Percentiles rank a stretch among this genome's conserved stretches.
Conservation (phyloP, 1,140 invertebrate species). For the Danaus melanippus region DNA sequence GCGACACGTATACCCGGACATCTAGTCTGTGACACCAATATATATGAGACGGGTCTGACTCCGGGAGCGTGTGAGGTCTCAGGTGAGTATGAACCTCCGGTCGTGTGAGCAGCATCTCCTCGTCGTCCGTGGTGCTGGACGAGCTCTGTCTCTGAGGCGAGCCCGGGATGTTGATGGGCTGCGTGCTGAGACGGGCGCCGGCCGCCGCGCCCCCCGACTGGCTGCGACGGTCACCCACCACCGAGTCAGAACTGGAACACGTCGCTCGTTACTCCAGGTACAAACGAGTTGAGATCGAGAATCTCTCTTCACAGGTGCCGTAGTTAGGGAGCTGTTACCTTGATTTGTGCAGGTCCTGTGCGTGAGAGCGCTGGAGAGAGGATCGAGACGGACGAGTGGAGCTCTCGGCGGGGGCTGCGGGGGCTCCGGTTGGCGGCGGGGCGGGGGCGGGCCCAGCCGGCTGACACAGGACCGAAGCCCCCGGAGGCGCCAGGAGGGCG, state of each 20-base stretch:
- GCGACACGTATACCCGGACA: too few species aligned
- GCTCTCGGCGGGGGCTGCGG: slow-evolving; percentile 31
- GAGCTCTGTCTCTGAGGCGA: slow-evolving; percentile 75
- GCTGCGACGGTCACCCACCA: slow-evolving; percentile 33
- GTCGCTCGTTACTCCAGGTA: neutral
- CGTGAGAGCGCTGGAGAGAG: slow-evolving; percentile 21
- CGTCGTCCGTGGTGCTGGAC: slow-evolving; percentile 57
- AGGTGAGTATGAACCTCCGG: slow-evolving; percentile 54
- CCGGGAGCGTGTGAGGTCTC: too few species aligned
- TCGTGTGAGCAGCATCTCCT: slow-evolving; percentile 58
- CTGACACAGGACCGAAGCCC: slow-evolving; percentile 68
- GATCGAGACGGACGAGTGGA: slow-evolving; percentile 31
- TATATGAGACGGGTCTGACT: too few species aligned
- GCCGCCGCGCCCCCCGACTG: slow-evolving; percentile 15
- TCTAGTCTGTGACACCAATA: too few species aligned
- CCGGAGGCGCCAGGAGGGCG: slow-evolving; percentile 41
- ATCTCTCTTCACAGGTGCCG: neutral
- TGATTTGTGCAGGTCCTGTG: slow-evolving; percentile 42
- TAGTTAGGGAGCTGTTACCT: slow-evolving; percentile 19
- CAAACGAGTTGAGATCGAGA: too few species aligned
- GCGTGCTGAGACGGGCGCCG: slow-evolving; percentile 48
- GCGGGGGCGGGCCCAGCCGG: slow-evolving; percentile 53
- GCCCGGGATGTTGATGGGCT: slow-evolving; percentile 78
- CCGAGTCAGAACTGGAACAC: slow-evolving; percentile 45
- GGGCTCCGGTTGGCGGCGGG: slow-evolving; percentile 20